Evolutionary conservation across 2,888 invertebrate species (phyloP), one percentile per base, ranked within the genome.

Genomic region (Halictus quadricinctus): DNA sequence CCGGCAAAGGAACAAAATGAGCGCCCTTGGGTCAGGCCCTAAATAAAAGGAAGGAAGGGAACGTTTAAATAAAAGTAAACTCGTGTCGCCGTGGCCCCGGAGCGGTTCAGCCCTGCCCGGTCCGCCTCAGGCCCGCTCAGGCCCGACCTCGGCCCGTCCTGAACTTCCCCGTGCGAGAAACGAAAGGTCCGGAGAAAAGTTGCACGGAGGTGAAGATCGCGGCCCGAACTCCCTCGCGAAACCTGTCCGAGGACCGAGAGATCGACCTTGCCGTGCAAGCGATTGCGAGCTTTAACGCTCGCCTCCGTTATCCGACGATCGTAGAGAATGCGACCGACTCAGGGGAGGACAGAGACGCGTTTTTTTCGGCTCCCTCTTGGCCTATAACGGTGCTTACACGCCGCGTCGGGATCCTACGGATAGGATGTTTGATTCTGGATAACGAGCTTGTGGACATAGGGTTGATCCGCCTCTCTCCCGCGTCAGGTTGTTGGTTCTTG

Each of bases 11-110:
- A 90, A 88, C 92, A 91, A 91, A 92, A 92, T 91, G 90, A 91
- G 90, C 90, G 83, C 89, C 83, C 76, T 90, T 91, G 93, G 94
- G 93, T 93, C 93, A 93, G 93, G 91, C 92, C 93, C 93, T 93
- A 94, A 94, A 94, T 94, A 94, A 94, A 94, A 94, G 92, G 92
- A 93, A 92, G 92, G 92, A 92, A 92, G 92, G 92, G 92, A 93
- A 93, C 93, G 93, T 93, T 94, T 94, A 93, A 94, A 94, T 94
- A 94, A 94, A 94, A 94, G 94, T 94, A 94, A 94, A 94, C 92
- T 93, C 93, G 93, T 94, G 94, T 94, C 91, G 93, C 91, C 87
- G 89, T 87, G 80, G 66, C 78, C 72, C 78, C 83, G 76, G 81
- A 70, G 76, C 83, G 76, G 64, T 29, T 0, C 64, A 8, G 29